phyloP scores from a whole-genome alignment of 2,797 vertebrate species.

The Sebastes matsubarae region DNA sequence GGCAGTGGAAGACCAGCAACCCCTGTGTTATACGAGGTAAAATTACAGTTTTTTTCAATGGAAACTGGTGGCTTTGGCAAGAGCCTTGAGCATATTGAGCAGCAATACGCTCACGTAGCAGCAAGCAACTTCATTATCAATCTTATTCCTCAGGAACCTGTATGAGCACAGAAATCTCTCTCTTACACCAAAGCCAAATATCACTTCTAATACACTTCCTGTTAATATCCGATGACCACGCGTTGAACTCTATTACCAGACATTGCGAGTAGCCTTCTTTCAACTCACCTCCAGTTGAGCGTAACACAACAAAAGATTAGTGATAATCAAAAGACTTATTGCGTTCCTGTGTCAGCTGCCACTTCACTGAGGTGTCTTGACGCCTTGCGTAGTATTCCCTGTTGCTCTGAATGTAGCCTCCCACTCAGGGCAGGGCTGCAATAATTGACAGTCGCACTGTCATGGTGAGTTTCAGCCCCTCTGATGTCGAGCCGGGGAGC shows the following conservation, averaged over 20 bases:
- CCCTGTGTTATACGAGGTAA: no score
- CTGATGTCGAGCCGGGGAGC: slow-evolving; percentile 60
- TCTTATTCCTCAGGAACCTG: background rate
- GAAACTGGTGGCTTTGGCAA: no score
- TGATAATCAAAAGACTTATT: slow-evolving; percentile 31
- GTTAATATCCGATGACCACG: slow-evolving; percentile 16
- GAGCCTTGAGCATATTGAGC: no score
- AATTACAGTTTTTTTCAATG: no score
- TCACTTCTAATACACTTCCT: slow-evolving; percentile 10
- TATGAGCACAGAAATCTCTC: background rate
- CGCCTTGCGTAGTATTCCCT: slow-evolving; percentile 28
- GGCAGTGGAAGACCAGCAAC: no score
- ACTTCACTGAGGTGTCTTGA: slow-evolving; percentile 37
- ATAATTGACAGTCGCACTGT: slow-evolving; percentile 58
- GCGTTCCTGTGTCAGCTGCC: slow-evolving; percentile 29
- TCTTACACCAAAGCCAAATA: background rate
- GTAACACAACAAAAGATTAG: slow-evolving; percentile 31
- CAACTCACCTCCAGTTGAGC: slow-evolving; percentile 42
- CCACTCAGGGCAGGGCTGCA: slow-evolving; percentile 47
- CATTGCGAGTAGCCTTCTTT: slow-evolving; percentile 11
- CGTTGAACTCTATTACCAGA: slow-evolving; percentile 35
- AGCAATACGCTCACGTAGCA: no score
- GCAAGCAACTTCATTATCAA: background rate
- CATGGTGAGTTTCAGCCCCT: slow-evolving; percentile 57
- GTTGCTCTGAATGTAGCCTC: slow-evolving; percentile 37